These are phyloP conservation scores for Macropus fuliginosus DNA, from an alignment of 2,797 vertebrate species.

Conservation along the genomic window DNA sequence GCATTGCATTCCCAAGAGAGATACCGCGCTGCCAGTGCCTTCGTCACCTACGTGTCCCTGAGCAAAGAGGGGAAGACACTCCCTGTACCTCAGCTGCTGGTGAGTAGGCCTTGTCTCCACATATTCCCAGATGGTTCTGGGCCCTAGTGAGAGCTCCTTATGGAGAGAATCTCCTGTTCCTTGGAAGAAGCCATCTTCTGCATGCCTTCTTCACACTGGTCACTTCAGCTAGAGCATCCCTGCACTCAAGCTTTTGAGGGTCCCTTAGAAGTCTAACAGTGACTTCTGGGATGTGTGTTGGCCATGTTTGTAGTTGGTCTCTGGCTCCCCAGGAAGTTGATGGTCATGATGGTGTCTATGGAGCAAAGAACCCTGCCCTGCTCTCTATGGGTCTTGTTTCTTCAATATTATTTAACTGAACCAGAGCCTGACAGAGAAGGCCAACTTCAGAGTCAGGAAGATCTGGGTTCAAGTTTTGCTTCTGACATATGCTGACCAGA, in stretches of 20 bases:
- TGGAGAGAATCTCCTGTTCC: no score
- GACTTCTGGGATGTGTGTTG: neutral
- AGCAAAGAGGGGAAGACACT: slow-evolving; percentile 91
- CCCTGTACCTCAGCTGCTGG: slow-evolving; percentile 92
- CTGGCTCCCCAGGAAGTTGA: no score
- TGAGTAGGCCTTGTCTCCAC: slow-evolving; percentile 78
- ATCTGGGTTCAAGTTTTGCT: neutral
- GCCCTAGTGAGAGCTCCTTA: neutral
- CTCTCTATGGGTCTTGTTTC: neutral
- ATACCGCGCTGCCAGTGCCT: slow-evolving; percentile 94
- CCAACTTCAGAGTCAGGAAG: neutral
- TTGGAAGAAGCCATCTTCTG: neutral
- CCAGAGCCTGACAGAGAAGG: neutral
- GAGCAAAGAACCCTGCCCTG: neutral
- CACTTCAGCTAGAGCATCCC: neutral
- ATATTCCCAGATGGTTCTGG: rapidly evolving
- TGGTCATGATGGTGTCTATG: neutral
- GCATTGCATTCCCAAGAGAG: slow-evolving; percentile 85
- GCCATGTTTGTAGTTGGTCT: no score
- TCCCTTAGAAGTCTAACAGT: no score
- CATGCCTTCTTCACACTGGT: neutral
- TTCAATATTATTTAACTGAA: neutral
- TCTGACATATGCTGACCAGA: neutral
- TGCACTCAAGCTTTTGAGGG: neutral
- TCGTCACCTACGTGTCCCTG: slow-evolving; percentile 96